A percentile compares a stretch with the other conserved stretches of the same genome.
Conservation (phyloP, 2,888 invertebrate species). For the Idaea dimidiata region DNA sequence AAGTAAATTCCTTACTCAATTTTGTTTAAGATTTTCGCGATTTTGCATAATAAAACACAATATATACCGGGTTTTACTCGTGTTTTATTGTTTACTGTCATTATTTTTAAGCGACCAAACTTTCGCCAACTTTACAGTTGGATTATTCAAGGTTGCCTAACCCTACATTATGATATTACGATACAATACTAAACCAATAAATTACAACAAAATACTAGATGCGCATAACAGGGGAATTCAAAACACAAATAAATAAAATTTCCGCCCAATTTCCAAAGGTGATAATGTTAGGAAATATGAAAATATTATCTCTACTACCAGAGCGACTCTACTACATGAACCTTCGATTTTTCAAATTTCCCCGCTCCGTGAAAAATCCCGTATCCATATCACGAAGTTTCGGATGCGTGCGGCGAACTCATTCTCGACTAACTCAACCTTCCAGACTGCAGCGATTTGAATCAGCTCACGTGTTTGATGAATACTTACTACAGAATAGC, state of each 20-base stretch:
- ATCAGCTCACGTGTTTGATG: slow-evolving; percentile 32
- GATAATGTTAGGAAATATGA: neutral
- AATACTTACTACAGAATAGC: slow-evolving; percentile 15
- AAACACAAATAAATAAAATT: neutral
- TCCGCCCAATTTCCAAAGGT: neutral
- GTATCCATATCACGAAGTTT: neutral
- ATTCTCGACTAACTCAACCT: neutral
- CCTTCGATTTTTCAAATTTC: neutral
- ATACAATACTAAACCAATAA: neutral
- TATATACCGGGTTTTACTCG: too few relatives aligned
- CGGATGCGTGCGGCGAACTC: neutral
- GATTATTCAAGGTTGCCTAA: too few relatives aligned
- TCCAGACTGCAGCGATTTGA: slow-evolving; percentile 26
- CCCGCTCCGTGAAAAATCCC: neutral
- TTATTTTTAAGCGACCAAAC: too few relatives aligned
- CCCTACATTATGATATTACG: too few relatives aligned
- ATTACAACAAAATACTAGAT: too few relatives aligned
- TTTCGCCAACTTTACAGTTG: too few relatives aligned
- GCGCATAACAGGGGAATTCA: neutral
- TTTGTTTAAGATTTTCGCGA: too few relatives aligned
- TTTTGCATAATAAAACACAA: too few relatives aligned
- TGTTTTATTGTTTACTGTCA: too few relatives aligned
- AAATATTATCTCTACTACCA: neutral
- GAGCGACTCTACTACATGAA: neutral
- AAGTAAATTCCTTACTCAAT: too few relatives aligned